Conservation (phyloP, 2,888 invertebrate species). For the Aspidiotus destructor region DNA sequence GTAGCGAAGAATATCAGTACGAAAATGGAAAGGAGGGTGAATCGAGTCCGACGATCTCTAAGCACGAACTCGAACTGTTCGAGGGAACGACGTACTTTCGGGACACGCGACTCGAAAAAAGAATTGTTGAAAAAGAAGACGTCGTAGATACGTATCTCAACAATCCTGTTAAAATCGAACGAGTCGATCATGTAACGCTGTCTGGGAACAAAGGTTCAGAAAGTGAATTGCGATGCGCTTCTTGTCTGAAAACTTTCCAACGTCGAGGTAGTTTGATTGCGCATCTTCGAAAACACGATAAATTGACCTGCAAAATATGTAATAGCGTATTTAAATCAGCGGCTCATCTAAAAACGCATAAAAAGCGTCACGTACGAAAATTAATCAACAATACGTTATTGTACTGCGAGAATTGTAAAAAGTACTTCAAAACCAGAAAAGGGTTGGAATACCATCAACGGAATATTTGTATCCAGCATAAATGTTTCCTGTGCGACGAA, state of each 20-base stretch:
- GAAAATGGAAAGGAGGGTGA: too few species aligned
- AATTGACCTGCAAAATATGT: slow-evolving; percentile 12
- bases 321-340: neutral
- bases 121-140: neutral
- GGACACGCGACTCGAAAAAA: too few species aligned
- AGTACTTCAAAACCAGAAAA: slow-evolving; percentile 25
- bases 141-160: neutral
- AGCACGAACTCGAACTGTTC: neutral
- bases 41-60: too few species aligned
- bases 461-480: slow-evolving; percentile 14
- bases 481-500: slow-evolving; percentile 21
- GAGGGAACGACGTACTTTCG: neutral
- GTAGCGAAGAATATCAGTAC: too few species aligned
- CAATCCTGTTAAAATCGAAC: neutral
- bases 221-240: slow-evolving; percentile 10
- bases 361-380: slow-evolving; percentile 15
- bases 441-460: slow-evolving; percentile 23
- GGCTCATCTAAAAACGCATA: slow-evolving; percentile 18
- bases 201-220: neutral
- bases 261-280: slow-evolving; percentile 10
- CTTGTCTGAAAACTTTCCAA: slow-evolving; percentile 9
- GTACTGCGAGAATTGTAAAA: slow-evolving; percentile 23
- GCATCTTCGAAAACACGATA: slow-evolving; percentile 15
- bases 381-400: slow-evolving; percentile 8
- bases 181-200: neutral